A percentile compares a stretch with the other conserved stretches of the same genome.
These are phyloP conservation scores for Archips crataeganus DNA, from an alignment of 2,888 invertebrate genomes.

Conservation along the genomic window DNA sequence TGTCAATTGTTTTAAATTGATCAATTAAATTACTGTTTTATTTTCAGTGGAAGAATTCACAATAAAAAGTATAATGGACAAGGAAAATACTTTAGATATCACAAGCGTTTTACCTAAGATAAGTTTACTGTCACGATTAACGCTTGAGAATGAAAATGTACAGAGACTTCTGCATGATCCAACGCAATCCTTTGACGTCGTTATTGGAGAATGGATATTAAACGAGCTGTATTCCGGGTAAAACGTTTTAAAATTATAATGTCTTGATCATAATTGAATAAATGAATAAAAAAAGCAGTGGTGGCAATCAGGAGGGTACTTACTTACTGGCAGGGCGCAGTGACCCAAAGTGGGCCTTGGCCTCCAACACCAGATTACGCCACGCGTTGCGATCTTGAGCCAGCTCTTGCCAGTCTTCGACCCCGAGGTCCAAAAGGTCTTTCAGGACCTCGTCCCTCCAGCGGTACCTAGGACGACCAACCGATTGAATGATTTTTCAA, in stretches of 20 bases:
- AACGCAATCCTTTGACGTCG: neutral
- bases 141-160: neutral
- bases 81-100: neutral
- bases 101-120: neutral
- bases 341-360: too few species aligned
- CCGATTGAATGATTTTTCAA: too few species aligned
- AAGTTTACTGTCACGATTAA: neutral
- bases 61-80: neutral
- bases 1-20: neutral
- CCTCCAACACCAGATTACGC: too few species aligned
- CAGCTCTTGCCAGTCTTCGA: too few species aligned
- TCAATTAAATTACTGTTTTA: neutral
- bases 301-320: too few species aligned
- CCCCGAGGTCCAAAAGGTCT: too few species aligned
- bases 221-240: neutral
- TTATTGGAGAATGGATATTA: neutral
- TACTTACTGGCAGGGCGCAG: too few species aligned
- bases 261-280: too few species aligned
- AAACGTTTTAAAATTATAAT: neutral
- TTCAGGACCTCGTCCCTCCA: too few species aligned
- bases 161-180: neutral
- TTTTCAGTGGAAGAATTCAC: slow-evolving; percentile 1
- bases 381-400: too few species aligned
- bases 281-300: too few species aligned
- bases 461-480: too few species aligned